These are phyloP conservation scores for Discoglossus pictus DNA, from an alignment of 2,797 vertebrate genomes.

Conservation along the genomic window DNA sequence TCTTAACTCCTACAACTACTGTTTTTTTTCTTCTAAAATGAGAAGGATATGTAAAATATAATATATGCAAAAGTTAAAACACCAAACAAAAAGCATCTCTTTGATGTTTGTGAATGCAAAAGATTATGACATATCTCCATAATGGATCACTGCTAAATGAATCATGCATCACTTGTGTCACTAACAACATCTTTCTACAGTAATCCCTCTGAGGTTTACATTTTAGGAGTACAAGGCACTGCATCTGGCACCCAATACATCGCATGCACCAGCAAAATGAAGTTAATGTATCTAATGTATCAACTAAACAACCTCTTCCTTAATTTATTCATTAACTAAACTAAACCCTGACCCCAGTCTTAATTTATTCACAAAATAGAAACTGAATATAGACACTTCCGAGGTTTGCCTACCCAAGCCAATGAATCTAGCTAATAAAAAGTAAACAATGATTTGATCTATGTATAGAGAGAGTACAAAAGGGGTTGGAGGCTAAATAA, in stretches of 20 bases:
- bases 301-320: background rate
- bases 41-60: too few relatives aligned
- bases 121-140: background rate
- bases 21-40: too few relatives aligned
- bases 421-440: background rate
- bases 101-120: too few relatives aligned
- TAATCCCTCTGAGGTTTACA: background rate
- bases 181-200: background rate
- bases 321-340: constrained; percentile 22
- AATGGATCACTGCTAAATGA: constrained; percentile 1
- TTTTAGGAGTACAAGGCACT: background rate
- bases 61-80: too few relatives aligned
- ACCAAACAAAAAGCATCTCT: too few relatives aligned
- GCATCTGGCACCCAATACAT: background rate
- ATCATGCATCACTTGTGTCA: background rate
- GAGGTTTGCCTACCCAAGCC: background rate
- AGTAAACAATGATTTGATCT: background rate
- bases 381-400: background rate
- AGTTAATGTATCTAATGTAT: constrained; percentile 13
- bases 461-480: too few relatives aligned
- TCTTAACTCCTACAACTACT: too few relatives aligned
- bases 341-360: constrained; percentile 7
- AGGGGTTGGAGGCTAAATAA: too few relatives aligned
- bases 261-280: background rate
- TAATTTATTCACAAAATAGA: constrained; percentile 2